Evolutionary conservation across 1,140 invertebrate species (phyloP), one percentile per base, ranked within the genome.

Genomic region (Macrobrachium rosenbergii): DNA sequence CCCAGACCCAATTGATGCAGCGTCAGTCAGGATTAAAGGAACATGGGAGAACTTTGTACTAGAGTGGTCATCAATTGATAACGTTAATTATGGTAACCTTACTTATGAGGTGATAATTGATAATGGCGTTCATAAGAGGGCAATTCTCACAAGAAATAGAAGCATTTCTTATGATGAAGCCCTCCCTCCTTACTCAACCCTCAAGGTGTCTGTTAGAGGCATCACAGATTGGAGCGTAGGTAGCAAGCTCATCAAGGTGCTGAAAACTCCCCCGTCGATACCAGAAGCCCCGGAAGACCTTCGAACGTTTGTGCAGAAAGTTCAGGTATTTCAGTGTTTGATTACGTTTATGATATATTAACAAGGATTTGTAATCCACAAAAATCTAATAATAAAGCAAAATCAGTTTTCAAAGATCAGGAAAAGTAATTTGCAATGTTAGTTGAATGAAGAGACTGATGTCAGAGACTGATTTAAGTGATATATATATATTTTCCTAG

Each of bases 31-130:
- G 82, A 93, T 97, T 2, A 91, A 93, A 8, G 96, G 96, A 0
- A 94, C 93, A 8, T 96, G 94, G 94, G 64, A 95, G 63, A 93
- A 94, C 37, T 97, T 97, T 90, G 95, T 95, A 63, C 94, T 98
- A n/a, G 94, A 93, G 0, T 98, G 97, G 97, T 91, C 94, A 16
- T 94, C 95, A 0, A 94, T 95, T 0, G 92, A 91, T 0, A 94
- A 95, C 83, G 94, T 96, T 3, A 97, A 96, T 89, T 95, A 96
- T 90, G 96, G 96, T 43, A 94, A 93, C 14, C 94, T 98, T 0
- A 96, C 95, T 90, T 99, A 98, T 90, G 95, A 97, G 91, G 93
- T 97, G 37, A 95, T 94, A 90, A 93, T 97, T 64, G 93, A 94
- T 77, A 89, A 91, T 69, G 91, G 91, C 21, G 92, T 92, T 89